A percentile compares a stretch with the other conserved stretches of the same genome.
These are phyloP conservation scores for Brachyptera putata DNA, from an alignment of 2,888 invertebrate species.

Conservation along the genomic window DNA sequence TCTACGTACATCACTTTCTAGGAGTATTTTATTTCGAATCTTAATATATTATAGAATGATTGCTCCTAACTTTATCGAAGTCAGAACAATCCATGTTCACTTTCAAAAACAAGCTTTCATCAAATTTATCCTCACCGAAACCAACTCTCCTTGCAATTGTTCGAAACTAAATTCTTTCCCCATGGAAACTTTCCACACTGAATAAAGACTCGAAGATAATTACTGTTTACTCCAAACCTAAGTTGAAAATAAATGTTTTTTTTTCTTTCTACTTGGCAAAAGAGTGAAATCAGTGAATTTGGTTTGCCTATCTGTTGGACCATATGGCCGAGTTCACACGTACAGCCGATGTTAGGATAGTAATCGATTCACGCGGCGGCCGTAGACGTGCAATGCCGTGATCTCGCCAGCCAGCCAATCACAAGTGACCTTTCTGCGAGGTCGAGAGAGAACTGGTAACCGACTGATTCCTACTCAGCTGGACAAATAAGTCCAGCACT, in stretches of 20 bases:
- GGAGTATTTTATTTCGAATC: too few species aligned
- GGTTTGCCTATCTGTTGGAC: conserved; percentile 14
- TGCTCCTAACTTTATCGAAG: too few species aligned
- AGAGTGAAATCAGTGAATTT: conserved; percentile 18
- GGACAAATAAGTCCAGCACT: conserved; percentile 4
- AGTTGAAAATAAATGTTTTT: neutral
- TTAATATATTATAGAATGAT: too few species aligned
- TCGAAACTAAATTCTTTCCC: too few species aligned
- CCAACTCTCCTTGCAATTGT: neutral
- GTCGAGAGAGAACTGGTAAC: neutral
- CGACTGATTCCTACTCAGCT: neutral
- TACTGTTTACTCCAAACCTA: neutral
- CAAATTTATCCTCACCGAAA: too few species aligned
- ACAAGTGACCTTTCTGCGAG: too few species aligned
- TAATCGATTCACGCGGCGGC: conserved; percentile 10
- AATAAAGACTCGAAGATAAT: neutral
- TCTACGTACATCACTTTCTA: too few species aligned
- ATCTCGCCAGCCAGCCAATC: conserved; percentile 1
- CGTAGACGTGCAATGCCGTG: conserved; percentile 11
- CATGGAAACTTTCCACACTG: neutral
- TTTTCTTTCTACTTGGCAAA: neutral
- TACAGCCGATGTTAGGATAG: neutral
- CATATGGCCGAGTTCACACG: conserved; percentile 6
- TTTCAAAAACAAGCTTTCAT: too few species aligned
- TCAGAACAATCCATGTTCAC: too few species aligned